Conservation (phyloP, 1,140 invertebrate genomes). For the Drosophila punjabiensis region DNA sequence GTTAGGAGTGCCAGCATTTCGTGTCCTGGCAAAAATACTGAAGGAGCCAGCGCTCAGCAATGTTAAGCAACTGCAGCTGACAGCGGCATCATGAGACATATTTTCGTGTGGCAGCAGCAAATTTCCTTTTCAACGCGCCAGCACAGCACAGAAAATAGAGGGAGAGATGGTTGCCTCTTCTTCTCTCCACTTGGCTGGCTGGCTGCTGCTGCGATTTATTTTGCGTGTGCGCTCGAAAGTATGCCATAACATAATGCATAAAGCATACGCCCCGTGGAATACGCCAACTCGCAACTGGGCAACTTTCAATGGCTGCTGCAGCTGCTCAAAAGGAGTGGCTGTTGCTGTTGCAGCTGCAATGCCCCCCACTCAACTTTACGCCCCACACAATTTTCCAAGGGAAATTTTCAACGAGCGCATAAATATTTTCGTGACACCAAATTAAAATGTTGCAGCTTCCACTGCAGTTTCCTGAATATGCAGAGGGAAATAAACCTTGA, state of each 20-base stretch:
- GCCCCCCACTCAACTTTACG: conserved; percentile 30
- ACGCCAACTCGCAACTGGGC: conserved; percentile 7
- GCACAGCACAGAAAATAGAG: conserved; percentile 13
- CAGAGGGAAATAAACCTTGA: background rate
- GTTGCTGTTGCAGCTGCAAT: background rate
- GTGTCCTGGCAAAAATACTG: conserved; percentile 23
- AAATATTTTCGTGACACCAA: conserved; percentile 46
- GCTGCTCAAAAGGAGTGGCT: conserved; percentile 6
- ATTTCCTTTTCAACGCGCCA: conserved; percentile 34
- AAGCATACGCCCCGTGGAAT: conserved; percentile 69
- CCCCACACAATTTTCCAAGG: conserved; percentile 22
- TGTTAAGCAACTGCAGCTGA: conserved; percentile 46
- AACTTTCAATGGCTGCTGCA: conserved; percentile 44
- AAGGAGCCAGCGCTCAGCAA: conserved; percentile 19
- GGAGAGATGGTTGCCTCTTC: background rate
- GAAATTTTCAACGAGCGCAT: conserved; percentile 35
- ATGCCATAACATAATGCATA: conserved; percentile 77
- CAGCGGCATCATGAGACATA: conserved; percentile 40
- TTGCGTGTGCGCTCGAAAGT: conserved; percentile 70
- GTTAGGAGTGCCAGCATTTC: conserved; percentile 37
- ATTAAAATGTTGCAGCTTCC: conserved; percentile 41
- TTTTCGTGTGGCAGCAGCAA: conserved; percentile 35
- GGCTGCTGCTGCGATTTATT: conserved; percentile 52
- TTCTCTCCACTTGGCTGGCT: conserved; percentile 3
- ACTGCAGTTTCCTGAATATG: conserved; percentile 10